Base-by-base conservation (phyloP, 2,113 vertebrate species). In the Sorex fumeus region DNA sequence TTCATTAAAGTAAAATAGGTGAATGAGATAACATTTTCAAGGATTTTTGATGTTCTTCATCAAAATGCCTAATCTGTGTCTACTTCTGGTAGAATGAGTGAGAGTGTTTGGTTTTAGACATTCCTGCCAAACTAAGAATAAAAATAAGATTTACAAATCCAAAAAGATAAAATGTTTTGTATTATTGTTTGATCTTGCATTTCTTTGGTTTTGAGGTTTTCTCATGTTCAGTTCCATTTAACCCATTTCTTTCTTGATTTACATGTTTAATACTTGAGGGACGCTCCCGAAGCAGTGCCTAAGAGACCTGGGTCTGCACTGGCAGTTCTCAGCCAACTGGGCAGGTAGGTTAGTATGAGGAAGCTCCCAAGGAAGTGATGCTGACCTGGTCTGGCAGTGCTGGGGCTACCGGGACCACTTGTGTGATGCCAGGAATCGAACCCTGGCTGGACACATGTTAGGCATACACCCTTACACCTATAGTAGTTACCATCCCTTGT, bases 161-260 rank as follows among this genome's bases (percentile, higher is more conserved):
- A 81, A 21, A 85, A 81, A 86, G 50, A 40, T 64, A 45, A 74
- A 76, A 71, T 81, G 47, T 45, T 53, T 70, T 86, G 64, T 43
- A 71, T 53, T 81, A 23, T 28, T 89, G 27, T 80, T 91, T 74
- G 89, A 81, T 69, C 81, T 69, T 81, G 36, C 18, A 64, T 81
- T 76, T 86, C 16, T 89, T 89, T 69, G 64, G 64, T 77, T 15
- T 57, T 43, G 76, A 89, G 67, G 40, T 62, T 76, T 92, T 89
- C 76, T 81, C 18, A 13, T 76, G 50, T 85, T 92, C 75, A 89
- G 89, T 76, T n/a, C 27, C 75, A 50, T n/a, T 84, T 94, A 75
- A 69, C 60, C 47, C 47, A 50, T 84, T 84, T 91, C 30, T 84
- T 78, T 80, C 75, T 36, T 74, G 69, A 70, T 75, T 85, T 81